Percentiles rank a stretch among this genome's conserved stretches.
Evolutionary conservation across 2,888 invertebrate genomes (phyloP).

Genomic region (Alcis repandata): DNA sequence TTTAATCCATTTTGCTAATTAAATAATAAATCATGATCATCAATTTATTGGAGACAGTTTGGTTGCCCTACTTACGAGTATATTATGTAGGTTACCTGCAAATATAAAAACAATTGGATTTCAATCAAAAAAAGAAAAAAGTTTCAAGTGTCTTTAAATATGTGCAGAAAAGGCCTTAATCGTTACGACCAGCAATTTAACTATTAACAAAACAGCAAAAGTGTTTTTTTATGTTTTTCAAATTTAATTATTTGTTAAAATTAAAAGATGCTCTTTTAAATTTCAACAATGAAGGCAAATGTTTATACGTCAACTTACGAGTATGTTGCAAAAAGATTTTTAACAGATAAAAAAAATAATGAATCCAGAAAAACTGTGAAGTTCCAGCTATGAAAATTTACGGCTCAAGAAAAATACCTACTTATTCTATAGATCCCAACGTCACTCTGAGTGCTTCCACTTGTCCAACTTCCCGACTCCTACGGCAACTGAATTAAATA

Average conservation of each 20-base stretch:
- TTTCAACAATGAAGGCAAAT: too few relatives aligned
- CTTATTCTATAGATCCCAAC: background rate
- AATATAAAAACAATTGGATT: too few relatives aligned
- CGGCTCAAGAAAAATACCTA: constrained; percentile 1
- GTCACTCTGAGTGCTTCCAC: constrained; percentile 61
- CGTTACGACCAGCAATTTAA: too few relatives aligned
- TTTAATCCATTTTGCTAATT: constrained; percentile 25
- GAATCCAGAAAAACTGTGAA: background rate
- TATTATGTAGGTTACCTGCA: background rate
- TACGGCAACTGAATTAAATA: constrained; percentile 78
- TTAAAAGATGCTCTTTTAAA: too few relatives aligned
- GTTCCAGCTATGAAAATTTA: background rate
- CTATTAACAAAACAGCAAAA: too few relatives aligned
- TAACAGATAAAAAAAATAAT: background rate
- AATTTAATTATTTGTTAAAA: too few relatives aligned
- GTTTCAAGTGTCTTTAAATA: too few relatives aligned
- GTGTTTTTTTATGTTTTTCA: too few relatives aligned
- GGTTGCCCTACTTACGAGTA: background rate
- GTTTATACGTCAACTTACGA: too few relatives aligned
- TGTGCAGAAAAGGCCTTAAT: too few relatives aligned
- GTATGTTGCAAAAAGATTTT: background rate
- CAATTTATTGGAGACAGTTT: background rate
- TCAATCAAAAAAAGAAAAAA: too few relatives aligned
- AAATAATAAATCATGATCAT: constrained; percentile 13
- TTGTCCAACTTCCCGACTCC: constrained; percentile 66